Evolutionary conservation across 2,888 invertebrate genomes (phyloP).

Genomic region (Panopea generosa): DNA sequence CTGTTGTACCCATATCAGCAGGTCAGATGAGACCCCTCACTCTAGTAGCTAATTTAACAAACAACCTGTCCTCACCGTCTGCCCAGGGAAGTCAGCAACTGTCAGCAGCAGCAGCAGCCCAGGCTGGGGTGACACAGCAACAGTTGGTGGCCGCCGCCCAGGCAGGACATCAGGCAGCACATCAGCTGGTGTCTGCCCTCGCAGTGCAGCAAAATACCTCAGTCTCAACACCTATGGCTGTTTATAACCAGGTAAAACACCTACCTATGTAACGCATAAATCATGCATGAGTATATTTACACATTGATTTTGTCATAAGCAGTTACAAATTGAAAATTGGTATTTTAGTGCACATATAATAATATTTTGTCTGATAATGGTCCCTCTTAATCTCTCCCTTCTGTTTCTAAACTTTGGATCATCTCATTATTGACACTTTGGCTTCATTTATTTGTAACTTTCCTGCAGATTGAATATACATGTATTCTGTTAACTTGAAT

Average conservation of each 20-base stretch:
- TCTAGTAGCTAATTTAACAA: constrained; percentile 62
- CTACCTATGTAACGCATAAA: no score
- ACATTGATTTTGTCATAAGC: not conserved
- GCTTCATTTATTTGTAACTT: no score
- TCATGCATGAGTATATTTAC: not conserved
- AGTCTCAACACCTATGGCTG: constrained; percentile 30
- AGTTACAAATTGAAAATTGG: not conserved
- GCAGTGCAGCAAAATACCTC: constrained; percentile 62
- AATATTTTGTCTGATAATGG: no score
- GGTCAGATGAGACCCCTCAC: constrained; percentile 66
- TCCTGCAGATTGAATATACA: no score
- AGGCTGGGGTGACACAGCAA: constrained; percentile 56
- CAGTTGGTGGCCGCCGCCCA: constrained; percentile 58
- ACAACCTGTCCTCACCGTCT: constrained; percentile 29
- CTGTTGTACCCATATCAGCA: constrained; percentile 62
- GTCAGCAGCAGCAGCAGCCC: constrained; percentile 20
- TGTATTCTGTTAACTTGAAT: no score
- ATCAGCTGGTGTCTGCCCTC: constrained; percentile 56
- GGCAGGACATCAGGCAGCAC: constrained; percentile 62
- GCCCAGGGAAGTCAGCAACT: constrained; percentile 13
- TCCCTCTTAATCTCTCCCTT: no score
- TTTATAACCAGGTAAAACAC: constrained; percentile 53
- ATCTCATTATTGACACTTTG: no score
- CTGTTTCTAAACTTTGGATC: no score
- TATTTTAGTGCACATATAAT: not conserved